These are phyloP conservation scores for Hypsibius dujardini DNA, from an alignment of 1,140 invertebrate species.

Conservation along the genomic window DNA sequence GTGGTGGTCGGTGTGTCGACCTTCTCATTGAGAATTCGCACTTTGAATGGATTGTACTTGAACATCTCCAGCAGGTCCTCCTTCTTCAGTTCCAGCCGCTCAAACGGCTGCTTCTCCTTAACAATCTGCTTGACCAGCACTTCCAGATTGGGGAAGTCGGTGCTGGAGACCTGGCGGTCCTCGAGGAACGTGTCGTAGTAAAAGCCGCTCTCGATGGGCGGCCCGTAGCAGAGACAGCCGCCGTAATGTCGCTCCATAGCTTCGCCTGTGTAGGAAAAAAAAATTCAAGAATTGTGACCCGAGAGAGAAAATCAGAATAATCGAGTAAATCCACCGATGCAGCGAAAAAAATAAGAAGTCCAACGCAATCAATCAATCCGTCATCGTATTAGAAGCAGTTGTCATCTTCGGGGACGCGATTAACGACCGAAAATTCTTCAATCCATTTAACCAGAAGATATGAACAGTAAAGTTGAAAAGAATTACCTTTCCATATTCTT, in stretches of 20 bases:
- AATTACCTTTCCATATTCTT: too few relatives aligned
- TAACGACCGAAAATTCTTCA: too few relatives aligned
- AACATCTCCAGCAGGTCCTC: slow-evolving; percentile 88
- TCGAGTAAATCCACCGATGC: too few relatives aligned
- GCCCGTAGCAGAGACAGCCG: slow-evolving; percentile 90
- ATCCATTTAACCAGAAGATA: too few relatives aligned
- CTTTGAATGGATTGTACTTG: slow-evolving; percentile 81
- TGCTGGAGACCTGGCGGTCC: slow-evolving; percentile 57
- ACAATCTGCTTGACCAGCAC: slow-evolving; percentile 62
- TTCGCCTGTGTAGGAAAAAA: too few relatives aligned
- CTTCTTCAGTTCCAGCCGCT: slow-evolving; percentile 85
- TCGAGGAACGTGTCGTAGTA: slow-evolving; percentile 92
- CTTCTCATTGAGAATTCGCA: slow-evolving; percentile 90
- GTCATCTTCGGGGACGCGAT: too few relatives aligned
- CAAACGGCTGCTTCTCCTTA: slow-evolving; percentile 90
- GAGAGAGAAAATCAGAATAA: too few relatives aligned
- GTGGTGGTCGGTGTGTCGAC: slow-evolving; percentile 80
- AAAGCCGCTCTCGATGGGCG: slow-evolving; percentile 91
- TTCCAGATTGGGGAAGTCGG: slow-evolving; percentile 72
- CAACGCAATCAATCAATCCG: too few relatives aligned
- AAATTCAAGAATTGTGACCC: too few relatives aligned
- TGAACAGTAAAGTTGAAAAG: too few relatives aligned
- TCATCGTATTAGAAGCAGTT: too few relatives aligned
- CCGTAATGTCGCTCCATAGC: slow-evolving; percentile 89
- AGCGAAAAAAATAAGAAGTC: too few relatives aligned